phyloP scores from a whole-genome alignment of 2,113 vertebrate genomes.

The Vimba vimba region DNA sequence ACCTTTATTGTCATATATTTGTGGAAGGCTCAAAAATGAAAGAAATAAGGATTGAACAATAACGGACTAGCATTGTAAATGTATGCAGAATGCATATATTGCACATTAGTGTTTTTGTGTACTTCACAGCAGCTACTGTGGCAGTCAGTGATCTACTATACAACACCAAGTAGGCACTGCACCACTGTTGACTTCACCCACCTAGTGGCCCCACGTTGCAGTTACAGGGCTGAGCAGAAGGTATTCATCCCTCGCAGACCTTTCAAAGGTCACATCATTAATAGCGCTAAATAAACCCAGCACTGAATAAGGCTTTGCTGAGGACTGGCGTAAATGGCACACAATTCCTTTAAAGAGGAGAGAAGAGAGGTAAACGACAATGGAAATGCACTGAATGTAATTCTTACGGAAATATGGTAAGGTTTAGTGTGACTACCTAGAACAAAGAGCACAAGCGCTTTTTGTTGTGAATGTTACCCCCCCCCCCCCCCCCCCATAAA shows the following conservation, averaged over 20 bases:
- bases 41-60: neutral
- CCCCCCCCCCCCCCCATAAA: slow-evolving; percentile 48
- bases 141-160: slow-evolving; percentile 61
- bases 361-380: slow-evolving; percentile 49
- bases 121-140: neutral
- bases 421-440: slow-evolving; percentile 62
- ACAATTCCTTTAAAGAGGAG: slow-evolving; percentile 51
- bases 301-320: slow-evolving; percentile 62
- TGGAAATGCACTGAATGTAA: slow-evolving; percentile 62
- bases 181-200: slow-evolving; percentile 72
- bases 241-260: slow-evolving; percentile 64
- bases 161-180: neutral
- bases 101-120: neutral
- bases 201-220: slow-evolving; percentile 69
- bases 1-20: neutral
- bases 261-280: slow-evolving; percentile 77
- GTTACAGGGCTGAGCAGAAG: slow-evolving; percentile 63
- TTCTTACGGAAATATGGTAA: slow-evolving; percentile 58
- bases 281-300: slow-evolving; percentile 73
- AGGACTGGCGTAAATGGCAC: slow-evolving; percentile 45
- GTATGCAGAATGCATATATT: neutral
- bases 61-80: neutral
- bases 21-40: neutral
- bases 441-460: slow-evolving; percentile 74
- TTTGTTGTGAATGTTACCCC: slow-evolving; percentile 64